Evolutionary conservation across 1,140 invertebrate species (phyloP), one percentile per base, ranked within the genome.

Genomic region (Drosophila ananassae): DNA sequence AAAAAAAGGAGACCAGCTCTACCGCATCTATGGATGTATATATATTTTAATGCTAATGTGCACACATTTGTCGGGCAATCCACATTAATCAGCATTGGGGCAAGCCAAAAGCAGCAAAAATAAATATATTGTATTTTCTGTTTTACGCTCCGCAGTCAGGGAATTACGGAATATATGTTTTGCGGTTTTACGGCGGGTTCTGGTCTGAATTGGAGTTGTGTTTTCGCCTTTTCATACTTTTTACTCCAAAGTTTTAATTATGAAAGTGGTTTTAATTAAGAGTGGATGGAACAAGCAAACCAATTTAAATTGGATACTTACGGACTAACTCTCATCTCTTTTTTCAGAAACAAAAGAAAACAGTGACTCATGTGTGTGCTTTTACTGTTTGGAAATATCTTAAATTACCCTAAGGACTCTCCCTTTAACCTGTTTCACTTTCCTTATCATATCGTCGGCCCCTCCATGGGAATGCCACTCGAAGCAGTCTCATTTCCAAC

Each of bases 11-110:
- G 50, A 17, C 48, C 44, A 47, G 44, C 22, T 3, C 44, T 3
- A 47, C 41, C 41, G 41, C 41, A 53, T 32, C n/a, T 21, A 48
- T 48, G 24, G 39, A 32, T 44, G 21, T 41, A 32, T 13, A 39
- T 60, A 51, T 48, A 73, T 81, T 89, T 84, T 87, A 89, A 87
- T 87, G 82, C 78, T 89, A 87, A 82, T 80, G 83, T 78, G 82
- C 66, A 89, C 83, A 87, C 82, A 87, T 87, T 87, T 87, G 83
- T 62, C 39, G 63, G 48, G 64, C 82, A 63, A 82, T 82, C 74
- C 57, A 74, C 82, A 87, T 87, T 87, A 89, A 87, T 87, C 82
- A 87, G 83, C 78, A 84, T 81, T 77, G 63, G 66, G 66, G 58
- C 60, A 63, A 22, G 63, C 54, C 63, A 41, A 32, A 21, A 53